Base-by-base conservation (phyloP, 2,888 invertebrate species). In the Gymnoscelis rufifasciata region DNA sequence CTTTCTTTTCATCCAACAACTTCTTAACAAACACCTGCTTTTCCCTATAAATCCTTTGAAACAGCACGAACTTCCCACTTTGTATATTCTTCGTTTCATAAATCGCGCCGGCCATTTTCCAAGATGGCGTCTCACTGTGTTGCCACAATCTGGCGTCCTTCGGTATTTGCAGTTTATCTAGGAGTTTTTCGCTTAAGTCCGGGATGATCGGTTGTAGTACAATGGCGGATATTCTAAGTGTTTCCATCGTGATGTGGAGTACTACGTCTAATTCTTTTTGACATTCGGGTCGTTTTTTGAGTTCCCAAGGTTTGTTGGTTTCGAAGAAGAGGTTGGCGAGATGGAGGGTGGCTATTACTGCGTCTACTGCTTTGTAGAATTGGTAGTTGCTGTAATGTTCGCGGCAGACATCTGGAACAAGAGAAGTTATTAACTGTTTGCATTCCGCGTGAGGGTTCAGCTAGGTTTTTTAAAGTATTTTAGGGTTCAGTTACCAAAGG, bases 131-230 rank as follows among this genome's bases (percentile, higher is more conserved):
- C 53, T 75, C 76, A 23, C 78, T 73, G 57, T 86, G 66, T 54
- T 69, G 65, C 89, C 89, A 89, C 23, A 27, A 65, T 33, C 88
- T 69, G 4, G 53, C 57, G 27, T 75, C 65, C 13, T 56, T 60
- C 0, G 77, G 62, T 23, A 87, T 92, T 46, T 69, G 74, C 38
- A 96, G 74, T 79, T 93, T 93, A 73, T 93, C 90, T 54, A 99
- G 83, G 46, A 97, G 77, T 53, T 88, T 90, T 11, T 80, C 72
- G 1, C 93, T 81, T 60, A 97, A 75, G 40, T 89, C 90, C 3
- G 99, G 99, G 43, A 96, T 90, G 13, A 99, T 90, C 0, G 99
- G 99, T 64, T 94, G 93, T 15, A 99, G 79, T 28, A 96, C 90
- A 50, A 98, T 93, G 0, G 54, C 74, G 28, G 69, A 71, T 46